Percentiles rank a stretch among this genome's conserved stretches.
Evolutionary conservation across 2,888 invertebrate species (phyloP).

Genomic region (Noctua fimbriata): DNA sequence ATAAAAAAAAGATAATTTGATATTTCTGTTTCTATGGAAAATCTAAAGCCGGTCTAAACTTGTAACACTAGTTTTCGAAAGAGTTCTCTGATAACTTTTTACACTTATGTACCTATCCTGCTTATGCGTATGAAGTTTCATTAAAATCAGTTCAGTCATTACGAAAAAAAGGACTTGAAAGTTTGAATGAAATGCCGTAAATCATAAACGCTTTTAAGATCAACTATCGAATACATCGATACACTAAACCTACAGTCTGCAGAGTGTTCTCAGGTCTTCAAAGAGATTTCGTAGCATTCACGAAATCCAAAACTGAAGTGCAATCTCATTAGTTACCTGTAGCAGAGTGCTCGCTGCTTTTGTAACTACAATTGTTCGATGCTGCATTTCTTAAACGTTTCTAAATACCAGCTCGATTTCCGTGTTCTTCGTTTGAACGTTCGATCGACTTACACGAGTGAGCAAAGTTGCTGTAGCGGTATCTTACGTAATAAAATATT

Average conservation of each 20-base stretch:
- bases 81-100: no score
- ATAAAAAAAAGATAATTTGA: no score
- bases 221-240: background rate
- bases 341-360: constrained; percentile 6
- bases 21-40: no score
- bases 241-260: background rate
- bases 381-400: background rate
- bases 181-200: no score
- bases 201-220: no score
- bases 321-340: constrained; percentile 34
- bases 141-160: no score
- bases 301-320: background rate
- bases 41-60: no score
- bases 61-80: no score
- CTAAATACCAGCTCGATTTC: background rate
- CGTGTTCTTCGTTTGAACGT: constrained; percentile 17
- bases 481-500: constrained; percentile 21
- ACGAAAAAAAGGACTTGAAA: no score
- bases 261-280: background rate
- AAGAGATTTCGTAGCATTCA: background rate
- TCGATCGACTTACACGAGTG: constrained; percentile 8
- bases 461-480: constrained; percentile 12
- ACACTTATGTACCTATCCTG: no score
- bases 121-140: no score
- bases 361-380: constrained; percentile 23